Evolutionary conservation across 2,797 vertebrate species (phyloP), one percentile per base, ranked within the genome.

Genomic region (Amblyraja radiata): DNA sequence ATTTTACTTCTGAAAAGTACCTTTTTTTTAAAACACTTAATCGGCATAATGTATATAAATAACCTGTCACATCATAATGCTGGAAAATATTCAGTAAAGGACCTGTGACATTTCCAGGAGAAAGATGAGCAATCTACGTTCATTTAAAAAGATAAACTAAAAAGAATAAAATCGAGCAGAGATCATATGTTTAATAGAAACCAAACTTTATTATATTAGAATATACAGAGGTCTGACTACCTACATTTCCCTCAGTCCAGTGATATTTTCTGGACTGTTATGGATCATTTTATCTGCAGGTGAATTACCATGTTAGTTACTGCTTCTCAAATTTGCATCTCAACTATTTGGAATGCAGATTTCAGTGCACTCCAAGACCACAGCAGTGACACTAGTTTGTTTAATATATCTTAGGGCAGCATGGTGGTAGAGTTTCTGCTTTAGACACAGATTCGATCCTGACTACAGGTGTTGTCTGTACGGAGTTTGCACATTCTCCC

Each of bases 151-250:
- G 81, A 8, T 58, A 84, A 54, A 28, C 28, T 58, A 54, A 61
- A 84, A 58, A 84, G 9, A 58, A 58, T 54, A 61, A 58, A 25
- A 84, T 84, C 3, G 54, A 84, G 58, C 9, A 10, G 39, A 58
- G 58, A 54, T 83, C 46, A 23, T 28, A 54, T 58, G 21, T 84
- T 84, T 84, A 84, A 84, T 0, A 25, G 54, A 46, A 84, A 58
- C 78, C 81, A 84, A 84, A 84, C 54, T 58, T 84, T 84, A 84
- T 46, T 61, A 84, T 28, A 84, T 84, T 81, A 84, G 54, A 58
- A 84, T 46, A 46, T 58, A 25, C 61, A 3, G 10, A 58, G 61
- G 2, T 81, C 81, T 84, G 54, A 21, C 54, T 61, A 61, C 28
- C 9, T 25, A 84, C 61, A 28, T 84, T 28, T 61, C 81, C 81